Evolutionary conservation across 2,113 vertebrate genomes (phyloP), one percentile per base, ranked within the genome.

Genomic region (Ptilonorhynchus violaceus): DNA sequence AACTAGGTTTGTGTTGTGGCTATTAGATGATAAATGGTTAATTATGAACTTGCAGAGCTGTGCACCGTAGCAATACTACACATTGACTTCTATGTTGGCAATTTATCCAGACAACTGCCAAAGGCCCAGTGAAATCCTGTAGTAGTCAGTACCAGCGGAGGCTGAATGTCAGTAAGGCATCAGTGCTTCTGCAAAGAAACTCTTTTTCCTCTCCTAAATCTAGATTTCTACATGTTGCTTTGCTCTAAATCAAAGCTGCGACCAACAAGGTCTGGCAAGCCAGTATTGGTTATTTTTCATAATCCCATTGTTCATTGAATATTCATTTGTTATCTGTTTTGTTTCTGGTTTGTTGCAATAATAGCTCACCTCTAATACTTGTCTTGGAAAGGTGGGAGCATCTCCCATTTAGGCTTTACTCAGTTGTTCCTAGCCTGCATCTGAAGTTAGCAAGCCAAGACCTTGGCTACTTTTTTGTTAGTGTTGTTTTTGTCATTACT

Each of bases 401-500:
- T 60, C 60, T 74, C 25, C 23, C 8, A 11, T 66, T 83, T 27
- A 44, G 23, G 14, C 41, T 69, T 68, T 67, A 7, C 52, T 41
- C 52, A 49, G 39, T 6, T 81, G 52, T 63, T 59, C 20, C 19
- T 52, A 91, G 33, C 13, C 28, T 24, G 14, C 4, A n/a, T 56
- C 52, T 13, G 2, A 91, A 77, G 25, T 46, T 19, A 74, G 59
- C 16, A 77, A 59, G 33, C 25, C 7, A 39, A 70, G 60, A 72
- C 44, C 28, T 81, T 62, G 44, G 68, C 67, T 77, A 49, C 15
- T 28, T 82, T 76, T 88, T 89, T 80, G 30, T 81, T 79, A 52
- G 28, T 23, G 23, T 95, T 91, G 77, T 6, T 95, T 95, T 88
- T 93, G 73, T 84, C 83, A 59, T 96, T 94, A 84, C 66, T 89